Percentiles rank a stretch among this genome's conserved stretches.
phyloP scores from a whole-genome alignment of 2,888 invertebrate genomes.

The Diaphora mendica region DNA sequence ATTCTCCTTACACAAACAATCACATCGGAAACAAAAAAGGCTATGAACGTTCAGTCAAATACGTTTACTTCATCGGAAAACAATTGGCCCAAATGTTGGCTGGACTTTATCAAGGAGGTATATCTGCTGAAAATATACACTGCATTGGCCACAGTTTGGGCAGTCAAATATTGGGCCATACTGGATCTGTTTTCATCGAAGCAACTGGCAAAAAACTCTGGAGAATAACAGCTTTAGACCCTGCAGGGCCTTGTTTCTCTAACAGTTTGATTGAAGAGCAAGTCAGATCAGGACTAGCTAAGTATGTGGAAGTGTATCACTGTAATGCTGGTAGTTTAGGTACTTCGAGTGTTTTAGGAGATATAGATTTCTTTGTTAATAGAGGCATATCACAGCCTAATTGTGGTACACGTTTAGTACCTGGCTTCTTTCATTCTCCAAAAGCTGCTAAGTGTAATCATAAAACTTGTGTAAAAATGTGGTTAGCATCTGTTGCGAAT shows the following conservation, averaged over 20 bases:
- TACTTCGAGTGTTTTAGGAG: constrained; percentile 81
- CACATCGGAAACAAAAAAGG: constrained; percentile 69
- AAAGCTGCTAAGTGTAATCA: constrained; percentile 79
- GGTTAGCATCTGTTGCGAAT: constrained; percentile 71
- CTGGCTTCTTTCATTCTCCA: constrained; percentile 71
- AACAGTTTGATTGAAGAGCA: constrained; percentile 75
- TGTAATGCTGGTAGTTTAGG: constrained; percentile 86
- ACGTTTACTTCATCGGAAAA: constrained; percentile 77
- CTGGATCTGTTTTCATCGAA: constrained; percentile 67
- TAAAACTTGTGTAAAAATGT: constrained; percentile 72
- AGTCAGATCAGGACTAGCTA: constrained; percentile 84
- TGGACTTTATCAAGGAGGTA: constrained; percentile 61
- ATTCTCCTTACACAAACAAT: constrained; percentile 76
- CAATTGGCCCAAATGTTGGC: constrained; percentile 70
- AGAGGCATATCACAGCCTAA: constrained; percentile 86
- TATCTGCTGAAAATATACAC: constrained; percentile 71
- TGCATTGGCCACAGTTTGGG: constrained; percentile 80
- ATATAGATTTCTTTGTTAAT: constrained; percentile 87
- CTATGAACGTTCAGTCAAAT: constrained; percentile 75
- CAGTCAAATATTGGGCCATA: constrained; percentile 73
- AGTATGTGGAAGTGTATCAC: constrained; percentile 87
- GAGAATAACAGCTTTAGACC: constrained; percentile 77
- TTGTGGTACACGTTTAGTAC: constrained; percentile 75
- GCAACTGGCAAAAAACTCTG: constrained; percentile 66
- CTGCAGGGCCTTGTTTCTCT: constrained; percentile 80